These are phyloP conservation scores for Geodia barretti DNA, from an alignment of 37 sponge, comb jelly and placozoan genomes.

Conservation along the genomic window DNA sequence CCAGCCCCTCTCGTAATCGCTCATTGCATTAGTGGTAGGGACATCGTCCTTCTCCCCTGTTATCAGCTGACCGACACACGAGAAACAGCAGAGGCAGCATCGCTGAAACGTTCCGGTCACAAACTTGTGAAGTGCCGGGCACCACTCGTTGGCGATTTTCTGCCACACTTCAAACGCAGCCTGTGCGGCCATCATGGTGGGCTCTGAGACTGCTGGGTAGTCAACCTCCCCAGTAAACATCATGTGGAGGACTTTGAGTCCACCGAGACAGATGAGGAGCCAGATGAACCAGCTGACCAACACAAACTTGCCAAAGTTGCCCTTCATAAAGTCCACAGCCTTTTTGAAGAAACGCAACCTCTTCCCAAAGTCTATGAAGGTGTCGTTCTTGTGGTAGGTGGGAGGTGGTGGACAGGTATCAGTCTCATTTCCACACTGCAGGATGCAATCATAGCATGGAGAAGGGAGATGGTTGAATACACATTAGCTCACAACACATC, in stretches of 20 bases:
- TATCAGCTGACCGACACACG: background rate
- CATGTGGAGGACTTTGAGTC: conserved; percentile 65
- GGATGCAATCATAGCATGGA: too few species aligned
- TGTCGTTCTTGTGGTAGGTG: background rate
- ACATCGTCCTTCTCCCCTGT: background rate
- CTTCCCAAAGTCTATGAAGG: background rate
- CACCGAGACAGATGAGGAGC: conserved; percentile 48
- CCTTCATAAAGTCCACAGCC: conserved; percentile 3
- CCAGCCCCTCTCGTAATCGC: conserved; percentile 13
- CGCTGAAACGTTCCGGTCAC: background rate
- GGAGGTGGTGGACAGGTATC: conserved; percentile 71
- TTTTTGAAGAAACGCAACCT: background rate
- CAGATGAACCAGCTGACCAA: conserved; percentile 38
- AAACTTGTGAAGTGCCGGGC: conserved; percentile 5
- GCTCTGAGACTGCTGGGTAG: background rate
- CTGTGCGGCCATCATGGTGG: background rate
- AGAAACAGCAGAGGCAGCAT: conserved; percentile 2
- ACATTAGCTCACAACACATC: conserved; percentile 65
- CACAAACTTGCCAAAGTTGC: conserved; percentile 23
- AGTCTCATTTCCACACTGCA: conserved; percentile 70
- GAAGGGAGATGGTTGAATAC: background rate
- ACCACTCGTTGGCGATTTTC: conserved; percentile 13
- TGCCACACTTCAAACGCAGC: background rate
- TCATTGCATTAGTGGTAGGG: background rate
- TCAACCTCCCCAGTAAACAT: conserved; percentile 60